Evolutionary conservation across 2,113 vertebrate genomes (phyloP), one percentile per base, ranked within the genome.

Genomic region (Pomatostomus ruficeps): DNA sequence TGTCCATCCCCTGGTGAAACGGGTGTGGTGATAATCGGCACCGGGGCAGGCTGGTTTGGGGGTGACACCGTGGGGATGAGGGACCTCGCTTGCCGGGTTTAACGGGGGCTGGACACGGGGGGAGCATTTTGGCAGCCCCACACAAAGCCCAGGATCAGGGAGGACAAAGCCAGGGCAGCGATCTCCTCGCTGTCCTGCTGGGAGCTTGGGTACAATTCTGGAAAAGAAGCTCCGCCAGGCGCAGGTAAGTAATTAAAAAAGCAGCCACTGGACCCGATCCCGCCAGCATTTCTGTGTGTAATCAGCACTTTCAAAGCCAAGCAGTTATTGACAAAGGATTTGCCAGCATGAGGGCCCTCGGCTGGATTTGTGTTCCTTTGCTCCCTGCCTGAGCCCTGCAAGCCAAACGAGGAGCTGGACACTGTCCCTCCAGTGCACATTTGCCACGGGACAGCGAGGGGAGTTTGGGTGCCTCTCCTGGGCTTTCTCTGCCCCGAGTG

Each of bases 11-110:
- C 43, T 3, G 51, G 28, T 11, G 9, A 14, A 35, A 18, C 0
- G 7, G 31, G 14, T 14, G 0, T 18, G 0, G 3, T 0, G 19
- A 5, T 31, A 0, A 3, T 2, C 4, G 55, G 36, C 40, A 6
- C 10, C 28, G 22, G 21, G 17, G n/a, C 2, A 13, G 8, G 0
- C 20, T 4, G 51, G 6, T 48, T 21, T 15, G 29, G 4, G 11
- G 48, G 9, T 11, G 21, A 23, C 17, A 43, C 49, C 3, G 21
- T 1, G 21, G 11, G 0, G 3, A 5, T 8, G 38, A 33, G 15
- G 7, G 14, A 38, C 6, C 26, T 25, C 3, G 0, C 35, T 23
- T 33, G 21, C 31, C 10, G 0, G 43, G 10, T 43, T 85, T 49
- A 13, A 9, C 0, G 18, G 5, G 12, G 11, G 24, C 38, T 78